Percentiles rank a stretch among this genome's conserved stretches.
phyloP scores from a whole-genome alignment of 2,888 invertebrate species.

The Dynastes tityus region DNA sequence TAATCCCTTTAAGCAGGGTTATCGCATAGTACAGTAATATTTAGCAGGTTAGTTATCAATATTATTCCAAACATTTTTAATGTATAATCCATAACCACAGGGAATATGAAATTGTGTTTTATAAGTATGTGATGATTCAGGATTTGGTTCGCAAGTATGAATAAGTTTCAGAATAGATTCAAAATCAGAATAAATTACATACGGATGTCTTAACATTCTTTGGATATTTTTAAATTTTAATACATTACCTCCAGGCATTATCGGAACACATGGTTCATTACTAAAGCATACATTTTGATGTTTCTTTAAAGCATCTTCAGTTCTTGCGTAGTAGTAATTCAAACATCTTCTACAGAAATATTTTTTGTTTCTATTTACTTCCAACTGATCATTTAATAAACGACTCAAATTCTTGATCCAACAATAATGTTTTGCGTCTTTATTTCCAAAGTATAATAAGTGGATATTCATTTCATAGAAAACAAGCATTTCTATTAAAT shows the following conservation, averaged over 20 bases:
- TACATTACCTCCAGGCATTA: neutral
- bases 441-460: neutral
- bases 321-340: constrained; percentile 6
- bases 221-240: constrained; percentile 49
- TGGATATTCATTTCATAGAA: neutral
- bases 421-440: neutral
- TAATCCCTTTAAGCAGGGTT: too few relatives aligned
- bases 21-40: too few relatives aligned
- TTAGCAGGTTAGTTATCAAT: too few relatives aligned
- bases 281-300: constrained; percentile 15
- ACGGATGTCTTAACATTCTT: constrained; percentile 45
- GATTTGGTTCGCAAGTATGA: too few relatives aligned
- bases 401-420: neutral
- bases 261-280: constrained; percentile 5
- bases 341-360: constrained; percentile 6
- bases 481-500: too few relatives aligned
- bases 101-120: too few relatives aligned
- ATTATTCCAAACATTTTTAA: too few relatives aligned
- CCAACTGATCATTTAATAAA: neutral
- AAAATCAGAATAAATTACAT: constrained; percentile 54
- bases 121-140: too few relatives aligned
- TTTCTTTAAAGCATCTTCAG: constrained; percentile 14
- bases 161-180: constrained; percentile 47
- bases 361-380: neutral
- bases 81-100: too few relatives aligned